Conservation (phyloP, 2,888 invertebrate species). For the Cyclophora punctaria region DNA sequence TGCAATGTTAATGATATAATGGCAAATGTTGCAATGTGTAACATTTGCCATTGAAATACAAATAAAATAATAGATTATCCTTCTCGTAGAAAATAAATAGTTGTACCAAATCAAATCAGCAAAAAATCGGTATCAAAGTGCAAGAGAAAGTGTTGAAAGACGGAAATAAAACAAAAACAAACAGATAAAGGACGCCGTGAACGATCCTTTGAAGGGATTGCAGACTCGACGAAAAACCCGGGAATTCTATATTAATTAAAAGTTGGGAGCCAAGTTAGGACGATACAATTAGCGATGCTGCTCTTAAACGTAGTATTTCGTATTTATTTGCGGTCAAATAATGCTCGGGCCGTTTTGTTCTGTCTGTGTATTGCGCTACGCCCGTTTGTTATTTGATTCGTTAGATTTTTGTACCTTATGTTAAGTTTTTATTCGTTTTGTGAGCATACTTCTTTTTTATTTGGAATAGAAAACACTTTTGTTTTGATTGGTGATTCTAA, state of each 20-base stretch:
- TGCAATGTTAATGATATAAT: no score
- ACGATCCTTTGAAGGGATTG: conserved; percentile 2
- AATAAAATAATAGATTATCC: no score
- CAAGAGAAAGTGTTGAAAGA: not conserved
- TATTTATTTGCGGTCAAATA: conserved; percentile 1
- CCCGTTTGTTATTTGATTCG: no score
- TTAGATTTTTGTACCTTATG: no score
- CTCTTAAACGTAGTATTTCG: not conserved
- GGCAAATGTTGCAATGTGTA: no score
- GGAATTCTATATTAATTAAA: conserved; percentile 10
- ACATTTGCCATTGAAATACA: no score
- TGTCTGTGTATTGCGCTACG: not conserved
- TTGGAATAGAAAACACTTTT: no score
- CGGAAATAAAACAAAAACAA: not conserved
- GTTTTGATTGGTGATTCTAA: no score
- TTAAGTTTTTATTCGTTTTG: no score
- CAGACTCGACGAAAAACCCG: not conserved
- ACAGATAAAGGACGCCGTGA: conserved; percentile 4
- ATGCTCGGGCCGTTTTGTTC: conserved; percentile 2
- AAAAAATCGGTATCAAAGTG: not conserved
- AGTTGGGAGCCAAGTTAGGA: conserved; percentile 7
- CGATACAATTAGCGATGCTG: conserved; percentile 2
- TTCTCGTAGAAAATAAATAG: no score
- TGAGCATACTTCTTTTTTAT: no score
- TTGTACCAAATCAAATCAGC: no score